Conservation (phyloP, 2,797 vertebrate genomes). For the Tamandua tetradactyla region DNA sequence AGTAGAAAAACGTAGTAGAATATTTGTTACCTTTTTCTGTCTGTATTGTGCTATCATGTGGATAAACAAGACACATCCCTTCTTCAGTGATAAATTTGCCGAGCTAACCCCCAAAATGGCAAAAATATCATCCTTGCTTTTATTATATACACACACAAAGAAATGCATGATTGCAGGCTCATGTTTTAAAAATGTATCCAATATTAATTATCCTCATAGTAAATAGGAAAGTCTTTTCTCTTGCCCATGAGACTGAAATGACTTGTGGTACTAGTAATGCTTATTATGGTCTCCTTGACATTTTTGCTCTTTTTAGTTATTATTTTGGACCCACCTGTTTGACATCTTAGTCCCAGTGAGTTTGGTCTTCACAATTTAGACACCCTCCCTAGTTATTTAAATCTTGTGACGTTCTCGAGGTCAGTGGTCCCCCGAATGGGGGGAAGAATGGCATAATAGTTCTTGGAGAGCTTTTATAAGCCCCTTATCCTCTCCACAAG, state of each 20-base stretch:
- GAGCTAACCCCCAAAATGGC: too few species aligned
- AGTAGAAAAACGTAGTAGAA: background rate
- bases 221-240: background rate
- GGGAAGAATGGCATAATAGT: background rate
- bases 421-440: background rate
- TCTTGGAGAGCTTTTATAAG: background rate
- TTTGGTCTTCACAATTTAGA: background rate
- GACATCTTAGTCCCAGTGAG: background rate
- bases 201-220: background rate
- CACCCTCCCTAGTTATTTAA: background rate
- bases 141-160: background rate
- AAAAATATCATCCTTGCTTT: background rate
- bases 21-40: background rate
- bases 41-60: background rate
- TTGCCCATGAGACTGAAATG: background rate
- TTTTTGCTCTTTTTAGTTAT: background rate
- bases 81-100: too few species aligned
- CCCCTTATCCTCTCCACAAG: background rate
- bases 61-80: background rate
- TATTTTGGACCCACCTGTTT: slow-evolving; percentile 14
- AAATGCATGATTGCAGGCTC: background rate
- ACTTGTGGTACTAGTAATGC: background rate
- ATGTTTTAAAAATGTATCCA: background rate
- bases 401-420: background rate
- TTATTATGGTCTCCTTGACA: background rate